Base-by-base conservation (phyloP, 2,888 invertebrate species). In the Noctua janthina region DNA sequence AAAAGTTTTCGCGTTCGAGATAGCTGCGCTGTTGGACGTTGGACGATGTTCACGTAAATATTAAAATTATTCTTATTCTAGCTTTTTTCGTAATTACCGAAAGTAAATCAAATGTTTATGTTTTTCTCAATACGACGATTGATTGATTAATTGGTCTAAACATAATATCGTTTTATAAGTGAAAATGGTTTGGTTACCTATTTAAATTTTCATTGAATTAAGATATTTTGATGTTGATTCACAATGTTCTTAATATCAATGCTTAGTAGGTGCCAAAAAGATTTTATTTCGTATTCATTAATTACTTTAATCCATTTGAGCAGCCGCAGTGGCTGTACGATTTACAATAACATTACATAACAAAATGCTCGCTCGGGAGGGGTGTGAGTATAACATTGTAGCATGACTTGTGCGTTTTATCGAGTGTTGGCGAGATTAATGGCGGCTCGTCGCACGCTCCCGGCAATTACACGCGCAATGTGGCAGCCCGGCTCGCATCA, bases 401-500 rank as follows among this genome's bases (percentile, higher is more conserved):
- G 90, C 94, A 94, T 97, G 96, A 97, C 95, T 96, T 91, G 89
- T 95, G 96, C 96, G 93, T 95, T 96, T 95, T 96, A 96, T 96
- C 95, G 96, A 95, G 95, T 95, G 96, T 93, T 94, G 92, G 94
- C 90, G 96, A 96, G 96, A 97, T 96, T 97, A 96, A 97, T 96
- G 95, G 95, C 93, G 92, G 92, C 91, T 93, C 93, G 94, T 93
- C 94, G 94, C 93, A 88, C 92, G 94, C 93, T 92, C 93, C 93
- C 94, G 93, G 94, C 96, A 95, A 96, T 96, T 96, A 96, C 96
- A 96, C 95, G 96, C 95, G 96, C 96, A 94, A 96, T 96, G 96
- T 96, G 94, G 93, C 94, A 92, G 88, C 88, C 87, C 82, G 89
- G 85, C 87, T 88, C 87, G 88, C 92, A 87, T 93, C 93, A 93